Evolutionary conservation across 2,888 invertebrate genomes (phyloP).

Genomic region (Branchellion lobata): DNA sequence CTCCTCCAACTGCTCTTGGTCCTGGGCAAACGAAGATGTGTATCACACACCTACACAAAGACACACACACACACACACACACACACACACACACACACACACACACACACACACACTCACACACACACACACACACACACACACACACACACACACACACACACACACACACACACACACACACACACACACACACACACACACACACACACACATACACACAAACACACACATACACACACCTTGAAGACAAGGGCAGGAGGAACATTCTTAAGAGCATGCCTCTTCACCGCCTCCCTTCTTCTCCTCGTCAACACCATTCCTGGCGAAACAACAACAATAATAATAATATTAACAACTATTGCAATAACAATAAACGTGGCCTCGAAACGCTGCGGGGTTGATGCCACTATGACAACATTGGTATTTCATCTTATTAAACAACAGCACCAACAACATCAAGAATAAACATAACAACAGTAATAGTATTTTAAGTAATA

Average conservation of each 20-base stretch:
- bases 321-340: no score
- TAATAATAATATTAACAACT: no score
- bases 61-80: not conserved
- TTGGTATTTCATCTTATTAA: no score
- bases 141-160: conserved; percentile 50
- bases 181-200: conserved; percentile 49
- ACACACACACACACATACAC: conserved; percentile 50
- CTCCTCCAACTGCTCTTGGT: conserved; percentile 40
- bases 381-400: no score
- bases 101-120: not conserved
- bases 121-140: conserved; percentile 50
- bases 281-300: not conserved
- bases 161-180: conserved; percentile 50
- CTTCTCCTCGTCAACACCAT: not conserved
- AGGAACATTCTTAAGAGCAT: conserved; percentile 46
- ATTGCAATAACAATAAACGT: no score
- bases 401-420: no score
- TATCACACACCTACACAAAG: not conserved
- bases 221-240: not conserved
- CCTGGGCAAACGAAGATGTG: conserved; percentile 30
- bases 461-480: no score
- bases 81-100: conserved; percentile 49
- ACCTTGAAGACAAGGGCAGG: conserved; percentile 64
- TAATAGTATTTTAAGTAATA: no score
- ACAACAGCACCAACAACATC: no score